These are phyloP conservation scores for Merops nubicus DNA, from an alignment of 2,113 vertebrate species.

Conservation along the genomic window DNA sequence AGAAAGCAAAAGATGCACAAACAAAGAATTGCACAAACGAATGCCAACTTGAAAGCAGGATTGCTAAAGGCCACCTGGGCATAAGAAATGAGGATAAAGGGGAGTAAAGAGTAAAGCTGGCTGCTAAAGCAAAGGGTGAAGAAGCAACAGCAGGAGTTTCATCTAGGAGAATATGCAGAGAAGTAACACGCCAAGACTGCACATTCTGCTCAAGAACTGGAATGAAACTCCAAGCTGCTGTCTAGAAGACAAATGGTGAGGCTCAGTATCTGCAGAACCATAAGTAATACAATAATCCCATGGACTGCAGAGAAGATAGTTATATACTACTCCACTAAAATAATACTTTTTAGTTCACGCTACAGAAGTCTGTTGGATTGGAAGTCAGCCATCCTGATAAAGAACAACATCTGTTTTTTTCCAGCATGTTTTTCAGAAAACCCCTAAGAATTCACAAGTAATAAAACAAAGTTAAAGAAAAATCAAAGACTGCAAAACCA, in stretches of 20 bases:
- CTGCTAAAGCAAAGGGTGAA: not conserved
- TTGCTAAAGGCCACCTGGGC: not conserved
- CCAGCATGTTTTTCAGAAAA: not conserved
- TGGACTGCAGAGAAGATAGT: not conserved
- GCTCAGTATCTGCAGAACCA: not conserved
- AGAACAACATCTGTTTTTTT: conserved; percentile 14
- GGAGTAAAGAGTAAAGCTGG: not conserved
- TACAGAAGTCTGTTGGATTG: not conserved
- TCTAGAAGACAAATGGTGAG: conserved; percentile 28
- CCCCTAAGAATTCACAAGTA: not conserved
- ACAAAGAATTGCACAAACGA: too few relatives aligned
- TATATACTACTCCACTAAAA: not conserved
- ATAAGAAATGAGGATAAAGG: not conserved
- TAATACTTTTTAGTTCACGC: not conserved
- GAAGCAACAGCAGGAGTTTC: not conserved
- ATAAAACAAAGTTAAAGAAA: conserved; percentile 13
- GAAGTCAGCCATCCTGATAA: conserved; percentile 23
- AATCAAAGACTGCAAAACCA: not conserved
- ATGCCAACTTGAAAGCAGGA: not conserved
- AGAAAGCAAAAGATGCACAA: not conserved
- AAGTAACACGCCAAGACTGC: not conserved
- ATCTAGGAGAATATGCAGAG: not conserved
- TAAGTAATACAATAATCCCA: not conserved
- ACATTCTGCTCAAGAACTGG: not conserved
- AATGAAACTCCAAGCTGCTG: not conserved